phyloP scores from a whole-genome alignment of 2,888 invertebrate genomes.

The Beris chalybata region DNA sequence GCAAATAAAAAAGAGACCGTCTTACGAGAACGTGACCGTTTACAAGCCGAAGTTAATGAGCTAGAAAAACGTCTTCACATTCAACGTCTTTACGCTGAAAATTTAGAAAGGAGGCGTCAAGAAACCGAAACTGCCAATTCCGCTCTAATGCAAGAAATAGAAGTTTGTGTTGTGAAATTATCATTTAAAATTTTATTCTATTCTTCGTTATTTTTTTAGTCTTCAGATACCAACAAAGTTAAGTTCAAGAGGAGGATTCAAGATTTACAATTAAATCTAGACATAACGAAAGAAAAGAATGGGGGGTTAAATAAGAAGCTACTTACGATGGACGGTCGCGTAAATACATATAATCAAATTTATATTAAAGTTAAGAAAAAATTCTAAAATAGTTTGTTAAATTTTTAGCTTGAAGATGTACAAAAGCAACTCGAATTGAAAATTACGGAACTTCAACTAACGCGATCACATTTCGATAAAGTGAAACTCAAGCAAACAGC shows the following conservation, averaged over 20 bases:
- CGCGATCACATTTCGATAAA: constrained; percentile 3
- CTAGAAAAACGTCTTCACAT: constrained; percentile 48
- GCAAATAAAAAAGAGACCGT: constrained; percentile 50
- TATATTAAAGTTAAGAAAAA: not conserved
- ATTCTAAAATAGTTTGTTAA: not conserved
- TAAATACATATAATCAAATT: not conserved
- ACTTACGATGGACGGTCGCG: not conserved
- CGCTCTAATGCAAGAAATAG: constrained; percentile 36
- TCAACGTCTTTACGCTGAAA: constrained; percentile 48
- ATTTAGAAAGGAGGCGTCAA: constrained; percentile 48
- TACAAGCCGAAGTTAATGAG: constrained; percentile 49
- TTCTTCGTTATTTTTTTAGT: not conserved
- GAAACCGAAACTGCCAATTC: constrained; percentile 44
- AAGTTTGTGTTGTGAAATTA: constrained; percentile 15
- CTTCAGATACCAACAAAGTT: not conserved
- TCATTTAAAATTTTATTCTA: no score
- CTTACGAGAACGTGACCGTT: constrained; percentile 51
- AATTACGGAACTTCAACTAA: constrained; percentile 2
- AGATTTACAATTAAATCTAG: not conserved
- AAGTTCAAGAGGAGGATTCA: constrained; percentile 8
- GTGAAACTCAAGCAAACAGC: constrained; percentile 11
- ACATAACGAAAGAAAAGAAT: constrained; percentile 12
- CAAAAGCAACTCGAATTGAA: constrained; percentile 11
- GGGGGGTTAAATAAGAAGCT: not conserved
- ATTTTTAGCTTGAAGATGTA: constrained; percentile 10